Conservation (phyloP, 2,113 vertebrate species). For the Channa maculata region DNA sequence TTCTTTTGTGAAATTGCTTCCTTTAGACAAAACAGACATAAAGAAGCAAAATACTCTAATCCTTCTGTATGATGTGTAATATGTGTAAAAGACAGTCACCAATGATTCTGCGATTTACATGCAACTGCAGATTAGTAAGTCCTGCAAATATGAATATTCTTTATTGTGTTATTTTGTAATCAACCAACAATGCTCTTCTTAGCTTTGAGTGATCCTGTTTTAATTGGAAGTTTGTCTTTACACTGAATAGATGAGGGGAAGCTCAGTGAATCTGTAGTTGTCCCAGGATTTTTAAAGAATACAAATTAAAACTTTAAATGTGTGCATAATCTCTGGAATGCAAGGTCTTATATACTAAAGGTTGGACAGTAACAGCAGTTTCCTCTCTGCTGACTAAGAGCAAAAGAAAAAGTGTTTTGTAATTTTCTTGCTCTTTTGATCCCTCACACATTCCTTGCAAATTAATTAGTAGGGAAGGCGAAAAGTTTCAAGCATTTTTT, state of each 20-base stretch:
- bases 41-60: no score
- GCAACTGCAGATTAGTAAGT: constrained; percentile 70
- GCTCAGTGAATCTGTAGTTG: constrained; percentile 20
- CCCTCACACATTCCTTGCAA: constrained; percentile 40
- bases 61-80: not conserved
- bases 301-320: constrained; percentile 50
- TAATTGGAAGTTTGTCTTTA: constrained; percentile 58
- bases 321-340: constrained; percentile 11
- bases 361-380: no score
- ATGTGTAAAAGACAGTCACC: constrained; percentile 26
- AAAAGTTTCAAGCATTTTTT: constrained; percentile 19
- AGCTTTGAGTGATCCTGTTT: constrained; percentile 63
- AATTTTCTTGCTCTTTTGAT: not conserved
- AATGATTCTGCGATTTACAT: constrained; percentile 55
- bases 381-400: constrained; percentile 18
- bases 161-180: constrained; percentile 61
- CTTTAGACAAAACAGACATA: no score
- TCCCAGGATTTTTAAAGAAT: constrained; percentile 60
- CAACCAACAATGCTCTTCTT: constrained; percentile 53
- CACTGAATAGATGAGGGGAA: constrained; percentile 59
- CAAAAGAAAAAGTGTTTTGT: not conserved
- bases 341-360: not conserved
- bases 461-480: not conserved
- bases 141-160: constrained; percentile 62
- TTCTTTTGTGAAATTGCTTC: no score